Evolutionary conservation across 2,888 invertebrate species (phyloP).

Genomic region (Ennomos quercinarius): DNA sequence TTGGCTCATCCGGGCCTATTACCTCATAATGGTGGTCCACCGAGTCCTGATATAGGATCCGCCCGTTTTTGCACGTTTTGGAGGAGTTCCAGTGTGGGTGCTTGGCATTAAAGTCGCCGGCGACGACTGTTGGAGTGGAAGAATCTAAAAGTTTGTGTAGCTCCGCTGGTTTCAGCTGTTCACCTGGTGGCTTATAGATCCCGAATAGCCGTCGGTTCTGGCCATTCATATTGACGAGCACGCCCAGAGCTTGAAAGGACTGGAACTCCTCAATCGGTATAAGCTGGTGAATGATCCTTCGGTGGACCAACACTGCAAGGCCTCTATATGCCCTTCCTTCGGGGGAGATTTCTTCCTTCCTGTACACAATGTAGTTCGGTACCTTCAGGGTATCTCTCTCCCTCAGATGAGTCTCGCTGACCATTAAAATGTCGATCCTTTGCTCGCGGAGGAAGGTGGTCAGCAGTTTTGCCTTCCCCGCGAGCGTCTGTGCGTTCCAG

Average conservation of each 20-base stretch:
- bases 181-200: no score
- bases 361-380: conserved; percentile 8
- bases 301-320: conserved; percentile 6
- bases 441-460: conserved; percentile 17
- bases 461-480: conserved; percentile 19
- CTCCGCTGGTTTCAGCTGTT: neutral
- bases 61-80: neutral
- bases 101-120: conserved; percentile 8
- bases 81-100: conserved; percentile 4
- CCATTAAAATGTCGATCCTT: conserved; percentile 6
- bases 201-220: no score
- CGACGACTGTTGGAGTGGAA: neutral
- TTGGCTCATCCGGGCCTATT: neutral
- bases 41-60: neutral
- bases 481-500: conserved; percentile 18
- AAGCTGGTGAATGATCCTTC: conserved; percentile 1
- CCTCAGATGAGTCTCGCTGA: conserved; percentile 10
- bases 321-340: neutral
- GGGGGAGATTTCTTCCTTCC: conserved; percentile 3
- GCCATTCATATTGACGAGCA: neutral
- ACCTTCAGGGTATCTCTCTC: neutral
- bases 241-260: conserved; percentile 1
- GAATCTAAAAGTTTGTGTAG: neutral
- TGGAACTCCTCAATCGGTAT: neutral
- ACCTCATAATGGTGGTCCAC: conserved; percentile 10